Evolutionary conservation across 2,797 vertebrate species (phyloP).

Genomic region (Spheniscus humboldti): DNA sequence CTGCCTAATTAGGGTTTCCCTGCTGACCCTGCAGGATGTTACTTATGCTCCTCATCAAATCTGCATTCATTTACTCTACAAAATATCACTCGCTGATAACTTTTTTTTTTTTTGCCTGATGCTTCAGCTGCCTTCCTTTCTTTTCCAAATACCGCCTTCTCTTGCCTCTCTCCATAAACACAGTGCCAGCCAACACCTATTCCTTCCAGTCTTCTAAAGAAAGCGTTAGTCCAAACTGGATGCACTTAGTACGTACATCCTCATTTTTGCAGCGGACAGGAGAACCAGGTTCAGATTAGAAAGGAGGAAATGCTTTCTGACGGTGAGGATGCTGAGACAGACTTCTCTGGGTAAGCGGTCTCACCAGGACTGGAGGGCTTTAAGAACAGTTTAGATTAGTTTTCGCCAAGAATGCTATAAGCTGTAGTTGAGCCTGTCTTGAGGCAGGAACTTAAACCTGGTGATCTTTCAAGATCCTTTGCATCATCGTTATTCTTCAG

Average conservation of each 20-base stretch:
- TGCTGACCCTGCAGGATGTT: conserved; percentile 8
- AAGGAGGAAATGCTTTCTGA: background rate
- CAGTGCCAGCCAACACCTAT: background rate
- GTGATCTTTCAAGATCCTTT: background rate
- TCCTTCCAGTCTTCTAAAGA: background rate
- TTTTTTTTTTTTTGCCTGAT: background rate
- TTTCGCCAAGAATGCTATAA: background rate
- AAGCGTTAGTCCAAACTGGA: background rate
- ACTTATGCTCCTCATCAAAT: background rate
- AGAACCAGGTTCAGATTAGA: background rate
- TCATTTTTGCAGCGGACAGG: background rate
- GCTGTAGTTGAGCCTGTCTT: background rate
- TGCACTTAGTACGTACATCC: background rate
- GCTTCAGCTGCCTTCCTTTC: background rate
- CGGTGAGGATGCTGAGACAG: background rate
- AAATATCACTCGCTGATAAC: background rate
- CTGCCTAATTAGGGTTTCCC: background rate
- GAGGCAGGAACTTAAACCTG: background rate
- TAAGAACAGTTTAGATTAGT: background rate
- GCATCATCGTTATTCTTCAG: background rate
- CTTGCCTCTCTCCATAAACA: background rate
- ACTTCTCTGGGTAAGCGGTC: background rate
- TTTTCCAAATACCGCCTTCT: background rate
- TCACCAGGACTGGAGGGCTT: background rate
- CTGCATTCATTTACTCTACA: background rate